Percentiles rank a stretch among this genome's conserved stretches.
Evolutionary conservation across 2,113 vertebrate species (phyloP).

Genomic region (Zosterops hypoxanthus): DNA sequence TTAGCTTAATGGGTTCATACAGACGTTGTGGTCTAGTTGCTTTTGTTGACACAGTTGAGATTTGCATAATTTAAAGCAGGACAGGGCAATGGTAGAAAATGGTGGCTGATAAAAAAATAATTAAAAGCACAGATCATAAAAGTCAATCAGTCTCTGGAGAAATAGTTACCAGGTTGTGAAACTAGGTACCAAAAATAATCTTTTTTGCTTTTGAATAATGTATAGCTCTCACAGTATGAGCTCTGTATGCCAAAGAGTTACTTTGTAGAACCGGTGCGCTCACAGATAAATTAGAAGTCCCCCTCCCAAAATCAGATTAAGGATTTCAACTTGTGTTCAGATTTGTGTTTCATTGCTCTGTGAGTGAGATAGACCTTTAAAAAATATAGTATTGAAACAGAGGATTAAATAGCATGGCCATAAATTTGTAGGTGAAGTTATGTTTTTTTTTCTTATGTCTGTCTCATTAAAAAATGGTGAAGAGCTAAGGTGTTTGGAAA

Average conservation of each 20-base stretch:
- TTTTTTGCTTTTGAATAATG: neutral
- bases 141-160: neutral
- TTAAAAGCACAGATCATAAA: neutral
- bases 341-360: neutral
- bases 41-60: neutral
- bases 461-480: slow-evolving; percentile 8
- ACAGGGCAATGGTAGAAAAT: neutral
- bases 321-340: neutral
- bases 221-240: neutral
- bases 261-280: neutral
- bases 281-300: neutral
- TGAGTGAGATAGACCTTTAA: neutral
- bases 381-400: neutral
- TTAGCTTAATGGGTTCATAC: neutral
- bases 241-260: neutral
- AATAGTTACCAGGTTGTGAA: neutral
- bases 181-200: neutral
- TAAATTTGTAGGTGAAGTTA: neutral
- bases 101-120: neutral
- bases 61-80: neutral
- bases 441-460: neutral
- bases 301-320: neutral
- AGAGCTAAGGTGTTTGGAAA: neutral
- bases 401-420: neutral
- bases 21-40: slow-evolving; percentile 36